These are phyloP conservation scores for Panthera uncia DNA, from an alignment of 2,113 vertebrate species.

Conservation along the genomic window DNA sequence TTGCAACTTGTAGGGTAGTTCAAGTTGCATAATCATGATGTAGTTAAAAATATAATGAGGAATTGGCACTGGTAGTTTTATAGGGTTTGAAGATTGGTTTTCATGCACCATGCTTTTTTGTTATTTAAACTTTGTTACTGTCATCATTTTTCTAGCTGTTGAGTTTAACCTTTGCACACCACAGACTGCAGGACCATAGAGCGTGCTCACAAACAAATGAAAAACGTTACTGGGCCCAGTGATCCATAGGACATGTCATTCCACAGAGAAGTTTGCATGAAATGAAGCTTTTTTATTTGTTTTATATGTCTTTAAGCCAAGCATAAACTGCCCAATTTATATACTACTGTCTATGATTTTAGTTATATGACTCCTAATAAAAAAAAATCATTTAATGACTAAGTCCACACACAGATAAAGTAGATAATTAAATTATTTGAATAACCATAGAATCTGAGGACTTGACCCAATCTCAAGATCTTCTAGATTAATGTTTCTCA, in stretches of 20 bases:
- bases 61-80: slow-evolving; percentile 38
- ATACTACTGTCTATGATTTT: slow-evolving; percentile 21
- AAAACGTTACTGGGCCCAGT: not conserved
- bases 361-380: not conserved
- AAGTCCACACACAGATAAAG: not conserved
- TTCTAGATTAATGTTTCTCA: not conserved
- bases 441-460: not conserved
- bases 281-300: slow-evolving; percentile 15
- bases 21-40: slow-evolving; percentile 14
- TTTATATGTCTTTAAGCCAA: not conserved
- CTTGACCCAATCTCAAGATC: not conserved
- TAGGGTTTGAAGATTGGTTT: slow-evolving; percentile 66
- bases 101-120: slow-evolving; percentile 55
- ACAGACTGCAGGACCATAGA: not conserved
- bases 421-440: slow-evolving; percentile 1
- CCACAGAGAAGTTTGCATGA: not conserved
- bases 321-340: slow-evolving; percentile 20
- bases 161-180: slow-evolving; percentile 66
- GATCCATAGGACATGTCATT: slow-evolving; percentile 13
- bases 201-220: not conserved
- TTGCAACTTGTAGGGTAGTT: not conserved
- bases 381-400: not conserved
- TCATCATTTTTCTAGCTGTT: slow-evolving; percentile 75
- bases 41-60: slow-evolving; percentile 65
- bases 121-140: slow-evolving; percentile 70